Evolutionary conservation across 2,888 invertebrate species (phyloP).

Genomic region (Zaprionus lineosus): DNA sequence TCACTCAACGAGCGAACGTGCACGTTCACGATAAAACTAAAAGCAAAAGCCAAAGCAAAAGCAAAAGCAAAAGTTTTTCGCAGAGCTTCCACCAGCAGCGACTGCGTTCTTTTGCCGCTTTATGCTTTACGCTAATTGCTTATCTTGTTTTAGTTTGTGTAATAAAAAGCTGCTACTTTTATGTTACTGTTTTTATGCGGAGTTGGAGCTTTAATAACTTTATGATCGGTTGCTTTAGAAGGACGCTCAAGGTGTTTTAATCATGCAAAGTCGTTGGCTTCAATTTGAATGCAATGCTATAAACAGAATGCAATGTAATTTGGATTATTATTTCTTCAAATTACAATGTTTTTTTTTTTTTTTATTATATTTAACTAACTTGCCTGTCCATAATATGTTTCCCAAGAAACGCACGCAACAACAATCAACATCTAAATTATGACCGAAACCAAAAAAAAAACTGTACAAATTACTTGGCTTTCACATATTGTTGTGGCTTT

Average conservation of each 20-base stretch:
- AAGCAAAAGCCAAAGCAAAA: neutral
- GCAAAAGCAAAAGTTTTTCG: conserved; percentile 36
- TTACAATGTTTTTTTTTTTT: no score
- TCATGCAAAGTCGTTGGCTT: conserved; percentile 37
- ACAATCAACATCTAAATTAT: no score
- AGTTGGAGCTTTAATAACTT: conserved; percentile 13
- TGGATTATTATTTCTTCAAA: no score
- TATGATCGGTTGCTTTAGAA: conserved; percentile 30
- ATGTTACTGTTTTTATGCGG: conserved; percentile 24
- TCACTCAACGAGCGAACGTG: conserved; percentile 4
- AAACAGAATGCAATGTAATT: no score
- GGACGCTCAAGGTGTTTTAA: conserved; percentile 7
- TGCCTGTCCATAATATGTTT: neutral
- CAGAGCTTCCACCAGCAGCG: conserved; percentile 17
- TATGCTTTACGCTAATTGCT: conserved; percentile 30
- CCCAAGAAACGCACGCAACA: neutral
- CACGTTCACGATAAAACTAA: neutral
- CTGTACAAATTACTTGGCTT: conserved; percentile 9
- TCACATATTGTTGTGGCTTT: conserved; percentile 1
- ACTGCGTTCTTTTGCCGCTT: conserved; percentile 40
- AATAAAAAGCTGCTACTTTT: conserved; percentile 34
- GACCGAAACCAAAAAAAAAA: no score
- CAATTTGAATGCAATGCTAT: no score
- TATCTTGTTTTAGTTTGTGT: conserved; percentile 34
- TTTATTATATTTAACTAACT: conserved; percentile 1